phyloP scores from a whole-genome alignment of 1,140 invertebrate species.

The Zaprionus africanus region DNA sequence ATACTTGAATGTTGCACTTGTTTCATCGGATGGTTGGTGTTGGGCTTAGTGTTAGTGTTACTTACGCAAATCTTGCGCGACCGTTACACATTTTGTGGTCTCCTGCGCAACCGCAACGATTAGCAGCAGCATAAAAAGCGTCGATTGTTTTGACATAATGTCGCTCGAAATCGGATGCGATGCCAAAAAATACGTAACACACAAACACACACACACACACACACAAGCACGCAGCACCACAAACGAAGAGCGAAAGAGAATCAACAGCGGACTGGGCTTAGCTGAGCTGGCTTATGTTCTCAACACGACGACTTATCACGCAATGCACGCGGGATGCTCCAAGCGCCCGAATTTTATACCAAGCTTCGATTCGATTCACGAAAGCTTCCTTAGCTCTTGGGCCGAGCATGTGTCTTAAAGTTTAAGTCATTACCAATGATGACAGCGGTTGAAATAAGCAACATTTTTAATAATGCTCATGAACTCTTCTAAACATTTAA shows the following conservation, averaged over 20 bases:
- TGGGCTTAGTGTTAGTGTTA: constrained; percentile 50
- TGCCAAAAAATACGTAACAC: constrained; percentile 18
- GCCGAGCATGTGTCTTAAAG: constrained; percentile 13
- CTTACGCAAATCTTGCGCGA: constrained; percentile 83
- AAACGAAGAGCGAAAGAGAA: constrained; percentile 7
- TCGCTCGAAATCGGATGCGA: constrained; percentile 27
- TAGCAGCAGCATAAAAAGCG: constrained; percentile 61
- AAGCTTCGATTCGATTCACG: constrained; percentile 57
- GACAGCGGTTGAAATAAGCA: neutral
- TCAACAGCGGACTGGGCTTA: neutral
- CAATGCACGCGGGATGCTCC: constrained; percentile 68
- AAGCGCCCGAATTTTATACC: constrained; percentile 63
- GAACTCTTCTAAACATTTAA: neutral
- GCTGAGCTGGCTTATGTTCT: constrained; percentile 29
- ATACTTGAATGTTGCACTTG: constrained; percentile 30
- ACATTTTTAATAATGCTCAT: neutral
- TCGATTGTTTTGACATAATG: constrained; percentile 59
- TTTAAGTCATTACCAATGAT: constrained; percentile 23
- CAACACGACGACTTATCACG: constrained; percentile 67
- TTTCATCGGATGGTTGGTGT: constrained; percentile 22
- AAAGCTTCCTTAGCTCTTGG: constrained; percentile 45
- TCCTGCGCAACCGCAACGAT: constrained; percentile 70
- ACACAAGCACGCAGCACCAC: constrained; percentile 29
- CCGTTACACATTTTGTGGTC: constrained; percentile 50
- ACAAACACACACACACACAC: constrained; percentile 16